Base-by-base conservation (phyloP, 2,888 invertebrate species). In the Rhagium mordax region DNA sequence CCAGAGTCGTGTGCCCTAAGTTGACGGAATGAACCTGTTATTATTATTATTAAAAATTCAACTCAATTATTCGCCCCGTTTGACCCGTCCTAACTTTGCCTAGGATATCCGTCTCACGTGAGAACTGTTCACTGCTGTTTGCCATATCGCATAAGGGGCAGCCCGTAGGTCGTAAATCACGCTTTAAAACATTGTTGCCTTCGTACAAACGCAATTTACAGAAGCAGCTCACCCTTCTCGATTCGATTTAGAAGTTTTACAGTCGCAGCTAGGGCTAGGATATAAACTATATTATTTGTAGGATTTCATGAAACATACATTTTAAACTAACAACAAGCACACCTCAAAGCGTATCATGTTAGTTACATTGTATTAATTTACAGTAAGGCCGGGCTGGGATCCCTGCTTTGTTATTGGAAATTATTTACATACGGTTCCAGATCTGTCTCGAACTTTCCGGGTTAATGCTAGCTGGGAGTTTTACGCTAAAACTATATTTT, bases 151-250 rank as follows among this genome's bases (percentile, higher is more conserved):
- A 2, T 57, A 15, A 15, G 27, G 55, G 55, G 10, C 10, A n/a
- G 13, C 55, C 55, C n/a, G 15, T 2, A 1, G 13, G 15, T 57
- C 21, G 41, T 41, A 41, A 41, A 41, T 41, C 41, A 41, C 13
- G 13, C 41, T 41, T 57, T 24, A 57, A n/a, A n/a, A 57, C 55
- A 57, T 27, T 57, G 55, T 57, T 27, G 24, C 55, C 24, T 3
- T 21, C 15, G n/a, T 57, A 21, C 4, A 24, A 10, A 20, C 24
- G n/a, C 41, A 41, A 51, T n/a, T n/a, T 15, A 57, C 27, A 27
- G 8, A 24, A 27, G n/a, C 15, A 27, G 1, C 27, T 57, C 27
- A 57, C 55, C 13, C n/a, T 27, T 27, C 27, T 27, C 55, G n/a
- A 57, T 57, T 57, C 15, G 15, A 27, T 24, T 24, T n/a, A 24